Conservation (phyloP, 2,888 invertebrate genomes). For the Volucella inanis region DNA sequence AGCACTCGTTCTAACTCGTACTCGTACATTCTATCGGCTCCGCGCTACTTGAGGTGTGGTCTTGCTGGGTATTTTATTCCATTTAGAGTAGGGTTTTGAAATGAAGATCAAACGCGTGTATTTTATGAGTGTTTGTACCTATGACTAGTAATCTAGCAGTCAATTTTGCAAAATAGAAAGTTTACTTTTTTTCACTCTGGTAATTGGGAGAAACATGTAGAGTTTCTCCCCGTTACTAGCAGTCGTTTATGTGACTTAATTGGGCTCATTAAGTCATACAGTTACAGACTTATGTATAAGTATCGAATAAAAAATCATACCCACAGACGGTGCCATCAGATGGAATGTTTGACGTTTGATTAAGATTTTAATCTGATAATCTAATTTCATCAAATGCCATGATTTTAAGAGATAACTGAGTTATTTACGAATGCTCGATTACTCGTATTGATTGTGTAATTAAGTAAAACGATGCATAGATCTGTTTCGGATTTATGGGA, state of each 20-base stretch:
- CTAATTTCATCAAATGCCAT: constrained; percentile 27
- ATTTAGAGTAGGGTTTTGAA: neutral
- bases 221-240: constrained; percentile 38
- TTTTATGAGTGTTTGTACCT: constrained; percentile 10
- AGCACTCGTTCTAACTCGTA: no score
- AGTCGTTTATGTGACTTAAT: constrained; percentile 63
- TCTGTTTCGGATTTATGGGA: no score
- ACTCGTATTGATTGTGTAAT: constrained; percentile 4
- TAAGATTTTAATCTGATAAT: constrained; percentile 50
- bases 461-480: neutral
- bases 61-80: no score
- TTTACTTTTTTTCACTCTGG: constrained; percentile 48
- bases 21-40: no score
- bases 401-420: neutral
- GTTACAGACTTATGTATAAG: constrained; percentile 39
- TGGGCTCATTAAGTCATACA: constrained; percentile 50
- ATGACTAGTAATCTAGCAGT: constrained; percentile 35
- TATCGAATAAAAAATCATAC: constrained; percentile 51
- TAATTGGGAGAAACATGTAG: constrained; percentile 2
- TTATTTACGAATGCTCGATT: constrained; percentile 12
- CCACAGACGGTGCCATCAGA: constrained; percentile 42
- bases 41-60: no score
- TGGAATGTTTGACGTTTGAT: constrained; percentile 45
- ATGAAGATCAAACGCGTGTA: neutral
- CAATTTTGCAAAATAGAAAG: constrained; percentile 66